Evolutionary conservation across 2,888 invertebrate species (phyloP), one percentile per base, ranked within the genome.

Genomic region (Reticulitermes lucifugus): DNA sequence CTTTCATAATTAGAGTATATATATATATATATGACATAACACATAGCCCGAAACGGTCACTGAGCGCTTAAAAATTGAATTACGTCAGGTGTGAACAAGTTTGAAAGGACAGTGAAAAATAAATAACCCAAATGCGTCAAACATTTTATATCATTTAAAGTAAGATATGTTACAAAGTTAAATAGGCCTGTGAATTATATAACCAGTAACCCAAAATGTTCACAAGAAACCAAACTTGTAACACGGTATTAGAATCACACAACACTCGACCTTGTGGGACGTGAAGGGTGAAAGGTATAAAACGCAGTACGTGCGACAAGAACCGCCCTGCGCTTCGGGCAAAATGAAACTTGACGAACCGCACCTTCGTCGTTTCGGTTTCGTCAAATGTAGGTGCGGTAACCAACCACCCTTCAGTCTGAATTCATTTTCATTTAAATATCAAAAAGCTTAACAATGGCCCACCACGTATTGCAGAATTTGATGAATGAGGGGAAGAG

Each of bases 271-370:
- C 77, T 77, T 77, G 77, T 77, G 77, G 65, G 18, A 77, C 41
- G 77, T 77, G 77, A 77, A 77, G 41, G 77, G 77, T 77, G 77
- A 77, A 77, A 77, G 77, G 77, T 77, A 46, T 12, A 77, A 46
- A 46, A 51, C 18, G 77, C 77, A 46, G 46, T 51, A n/a, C 46
- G 77, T 77, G 77, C 12, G 41, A 77, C 77, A 22, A 77, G 77
- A 41, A 46, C 77, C 77, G 46, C 77, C 77, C 46, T 43, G 21
- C 25, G 77, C 46, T n/a, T 22, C n/a, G 3, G 51, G 77, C 46
- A 2, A 46, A 73, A 73, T 35, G 35, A 35, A 73, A 73, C 73
- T 73, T 21, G 43, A 43, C 46, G 43, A 77, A 77, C 77, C 77
- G 29, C 77, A 77, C 77, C 77, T 77, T 77, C 3, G 41, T n/a